Conservation (phyloP, 2,888 invertebrate species). For the Nipponacmea schrenckii region DNA sequence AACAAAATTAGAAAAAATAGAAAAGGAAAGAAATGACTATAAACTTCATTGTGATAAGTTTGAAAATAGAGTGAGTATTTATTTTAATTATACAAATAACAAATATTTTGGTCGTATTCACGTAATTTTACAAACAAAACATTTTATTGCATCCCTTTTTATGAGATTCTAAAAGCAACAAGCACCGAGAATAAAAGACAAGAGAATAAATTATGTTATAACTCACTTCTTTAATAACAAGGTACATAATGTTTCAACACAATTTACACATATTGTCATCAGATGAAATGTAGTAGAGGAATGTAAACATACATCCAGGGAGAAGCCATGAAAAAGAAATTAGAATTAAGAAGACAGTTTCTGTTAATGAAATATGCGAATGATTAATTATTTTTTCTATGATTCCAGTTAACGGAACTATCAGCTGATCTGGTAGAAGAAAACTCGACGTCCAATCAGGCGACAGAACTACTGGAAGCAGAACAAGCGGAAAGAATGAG, state of each 20-base stretch:
- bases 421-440: conserved; percentile 91
- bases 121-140: too few relatives aligned
- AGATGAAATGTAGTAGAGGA: not conserved
- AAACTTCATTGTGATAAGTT: conserved; percentile 90
- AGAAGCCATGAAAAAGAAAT: not conserved
- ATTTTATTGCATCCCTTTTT: too few relatives aligned
- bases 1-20: conserved; percentile 85
- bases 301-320: not conserved
- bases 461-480: conserved; percentile 89
- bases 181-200: not conserved
- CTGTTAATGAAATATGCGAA: too few relatives aligned
- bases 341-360: too few relatives aligned
- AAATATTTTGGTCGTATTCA: too few relatives aligned
- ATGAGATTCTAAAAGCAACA: not conserved
- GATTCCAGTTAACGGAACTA: conserved; percentile 86
- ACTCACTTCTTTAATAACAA: too few relatives aligned
- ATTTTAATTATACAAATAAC: not conserved
- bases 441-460: conserved; percentile 87
- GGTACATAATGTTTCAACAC: too few relatives aligned
- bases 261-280: not conserved
- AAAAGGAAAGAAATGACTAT: conserved; percentile 84
- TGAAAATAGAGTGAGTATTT: conserved; percentile 83
- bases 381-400: conserved; percentile 22
- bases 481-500: conserved; percentile 88
- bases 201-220: not conserved